Conservation (phyloP, 2,888 invertebrate genomes). For the Euzetes globulus region DNA sequence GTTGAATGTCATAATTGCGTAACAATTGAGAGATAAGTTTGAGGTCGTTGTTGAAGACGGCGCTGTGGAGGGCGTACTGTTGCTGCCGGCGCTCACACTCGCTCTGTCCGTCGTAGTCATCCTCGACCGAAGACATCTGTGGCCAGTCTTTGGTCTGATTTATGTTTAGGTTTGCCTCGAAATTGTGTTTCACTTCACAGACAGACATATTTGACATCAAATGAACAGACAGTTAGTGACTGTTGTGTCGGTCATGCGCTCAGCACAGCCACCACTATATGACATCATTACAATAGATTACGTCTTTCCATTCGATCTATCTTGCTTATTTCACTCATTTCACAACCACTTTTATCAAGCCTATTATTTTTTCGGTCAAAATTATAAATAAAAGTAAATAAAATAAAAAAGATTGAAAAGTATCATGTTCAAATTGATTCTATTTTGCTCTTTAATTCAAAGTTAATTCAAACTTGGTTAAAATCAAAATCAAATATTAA, state of each 20-base stretch:
- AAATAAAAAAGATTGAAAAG: too few relatives aligned
- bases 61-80: slow-evolving; percentile 10
- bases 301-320: too few relatives aligned
- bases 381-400: too few relatives aligned
- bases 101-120: background rate
- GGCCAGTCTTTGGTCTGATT: background rate
- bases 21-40: slow-evolving; percentile 5
- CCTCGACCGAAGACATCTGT: background rate
- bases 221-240: background rate
- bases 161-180: background rate
- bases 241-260: background rate
- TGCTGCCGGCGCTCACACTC: background rate
- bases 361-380: too few relatives aligned
- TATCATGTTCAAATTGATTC: too few relatives aligned
- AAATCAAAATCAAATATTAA: too few relatives aligned
- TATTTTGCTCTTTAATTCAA: too few relatives aligned
- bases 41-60: slow-evolving; percentile 17
- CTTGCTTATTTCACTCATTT: too few relatives aligned
- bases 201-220: slow-evolving; percentile 20
- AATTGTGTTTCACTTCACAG: slow-evolving; percentile 25
- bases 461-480: too few relatives aligned
- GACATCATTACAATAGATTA: too few relatives aligned
- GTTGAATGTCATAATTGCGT: slow-evolving; percentile 14
- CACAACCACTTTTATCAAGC: too few relatives aligned
- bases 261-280: background rate